phyloP scores from a whole-genome alignment of 2,113 vertebrate species.

The Melanostigma gelatinosum region DNA sequence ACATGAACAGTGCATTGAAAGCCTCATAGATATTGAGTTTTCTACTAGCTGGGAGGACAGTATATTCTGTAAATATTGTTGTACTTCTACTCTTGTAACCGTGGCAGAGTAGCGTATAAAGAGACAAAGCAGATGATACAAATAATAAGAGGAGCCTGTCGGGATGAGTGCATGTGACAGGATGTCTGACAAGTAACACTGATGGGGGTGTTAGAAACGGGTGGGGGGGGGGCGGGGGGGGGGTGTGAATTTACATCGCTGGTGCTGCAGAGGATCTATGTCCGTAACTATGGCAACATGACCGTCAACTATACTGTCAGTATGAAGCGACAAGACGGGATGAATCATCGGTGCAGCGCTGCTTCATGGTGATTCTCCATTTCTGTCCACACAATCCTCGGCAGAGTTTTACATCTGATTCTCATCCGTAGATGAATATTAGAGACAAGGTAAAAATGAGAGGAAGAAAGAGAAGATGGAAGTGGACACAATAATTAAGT shows the following conservation, averaged over 20 bases:
- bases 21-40: not conserved
- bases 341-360: slow-evolving; percentile 66
- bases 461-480: slow-evolving; percentile 56
- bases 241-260: slow-evolving; percentile 39
- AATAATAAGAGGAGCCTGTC: slow-evolving; percentile 53
- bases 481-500: slow-evolving; percentile 13
- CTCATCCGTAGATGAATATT: slow-evolving; percentile 22
- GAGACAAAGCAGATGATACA: slow-evolving; percentile 52
- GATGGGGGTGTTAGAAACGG: slow-evolving; percentile 67
- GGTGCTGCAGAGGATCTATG: slow-evolving; percentile 47
- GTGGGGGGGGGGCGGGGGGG: slow-evolving; percentile 2
- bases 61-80: not conserved
- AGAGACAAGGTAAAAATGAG: slow-evolving; percentile 64
- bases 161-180: slow-evolving; percentile 75
- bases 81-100: not conserved
- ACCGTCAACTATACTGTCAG: slow-evolving; percentile 80
- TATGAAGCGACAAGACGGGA: slow-evolving; percentile 86
- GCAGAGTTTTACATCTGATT: slow-evolving; percentile 19
- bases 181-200: slow-evolving; percentile 77
- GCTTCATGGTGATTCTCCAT: slow-evolving; percentile 15
- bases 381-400: slow-evolving; percentile 22
- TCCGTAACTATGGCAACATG: slow-evolving; percentile 69
- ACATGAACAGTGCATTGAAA: not conserved
- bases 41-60: not conserved
- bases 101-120: slow-evolving; percentile 2